Evolutionary conservation across 2,113 vertebrate species (phyloP).

Genomic region (Formicarius rufipectus): DNA sequence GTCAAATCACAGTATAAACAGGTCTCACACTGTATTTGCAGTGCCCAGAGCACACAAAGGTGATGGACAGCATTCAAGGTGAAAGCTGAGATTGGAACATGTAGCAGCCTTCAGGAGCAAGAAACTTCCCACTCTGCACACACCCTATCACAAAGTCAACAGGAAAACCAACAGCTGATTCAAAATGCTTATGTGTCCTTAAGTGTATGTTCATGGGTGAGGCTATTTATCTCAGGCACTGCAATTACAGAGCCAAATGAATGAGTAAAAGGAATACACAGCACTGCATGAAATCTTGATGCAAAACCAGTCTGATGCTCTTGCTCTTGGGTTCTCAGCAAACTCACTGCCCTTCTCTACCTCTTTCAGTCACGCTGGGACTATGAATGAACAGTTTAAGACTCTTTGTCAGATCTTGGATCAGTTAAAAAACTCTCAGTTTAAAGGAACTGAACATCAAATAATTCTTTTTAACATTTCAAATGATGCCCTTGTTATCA

Average conservation of each 20-base stretch:
- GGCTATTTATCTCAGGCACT: background rate
- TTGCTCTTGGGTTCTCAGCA: background rate
- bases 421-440: background rate
- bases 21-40: background rate
- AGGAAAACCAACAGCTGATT: conserved; percentile 21
- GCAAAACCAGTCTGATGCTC: background rate
- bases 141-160: conserved; percentile 23
- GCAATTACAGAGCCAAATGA: background rate
- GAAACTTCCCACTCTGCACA: conserved; percentile 20
- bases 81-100: background rate
- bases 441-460: background rate
- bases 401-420: background rate
- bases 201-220: background rate
- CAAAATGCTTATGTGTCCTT: background rate
- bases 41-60: background rate
- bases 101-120: background rate
- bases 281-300: background rate
- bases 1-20: conserved; percentile 46
- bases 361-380: background rate
- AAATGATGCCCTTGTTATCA: conserved; percentile 2
- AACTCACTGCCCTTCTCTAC: background rate
- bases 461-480: conserved; percentile 6
- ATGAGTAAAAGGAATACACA: background rate
- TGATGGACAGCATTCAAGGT: background rate
- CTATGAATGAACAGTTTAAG: background rate